Evolutionary conservation across 2,113 vertebrate genomes (phyloP), one percentile per base, ranked within the genome.

Genomic region (Crotalus helleri): DNA sequence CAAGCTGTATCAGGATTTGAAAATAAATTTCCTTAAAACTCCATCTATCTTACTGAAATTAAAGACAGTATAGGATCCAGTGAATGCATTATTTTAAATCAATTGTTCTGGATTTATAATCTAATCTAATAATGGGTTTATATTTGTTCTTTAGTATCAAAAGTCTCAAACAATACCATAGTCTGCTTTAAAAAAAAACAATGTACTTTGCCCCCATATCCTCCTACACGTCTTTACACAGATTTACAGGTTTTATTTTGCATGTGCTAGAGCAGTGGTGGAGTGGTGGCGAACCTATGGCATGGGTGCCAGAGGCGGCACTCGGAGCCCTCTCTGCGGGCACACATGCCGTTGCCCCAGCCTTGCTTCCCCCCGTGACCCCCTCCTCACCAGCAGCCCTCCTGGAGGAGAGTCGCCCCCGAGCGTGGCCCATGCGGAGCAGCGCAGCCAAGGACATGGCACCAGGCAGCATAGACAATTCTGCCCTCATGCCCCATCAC

Each of bases 41-140:
- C 55, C 46, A 12, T 85, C 69, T 74, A 88, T 46, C 44, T 93
- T 85, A 51, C 4, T 49, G 9, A 53, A 87, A 93, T 89, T 49
- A 93, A 46, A 44, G 95, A 4, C 57, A 88, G 89, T n/a, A 91
- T 24, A 51, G 4, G 53, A 95, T 85, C 44, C 46, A 53, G 0
- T 89, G 94, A 86, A 85, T 85, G 33, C 59, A 2, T 88, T 95
- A 55, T 23, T 61, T 55, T 88, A 93, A 90, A 39, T 44, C 4
- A 8, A 55, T 59, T 23, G 88, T 92, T 93, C 94, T 39, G 61
- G 44, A 94, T 44, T 64, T 24, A 1, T 39, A 94, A 87, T 51
- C 1, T 88, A 91, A 91, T 23, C 24, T 21, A 87, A 93, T 29
- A 8, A 29, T 39, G 88, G 19, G 4, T 87, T 21, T 92, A 19